Percentiles rank a stretch among this genome's conserved stretches.
Conservation (phyloP, 1,140 invertebrate species). For the Drosophila prosaltans region DNA sequence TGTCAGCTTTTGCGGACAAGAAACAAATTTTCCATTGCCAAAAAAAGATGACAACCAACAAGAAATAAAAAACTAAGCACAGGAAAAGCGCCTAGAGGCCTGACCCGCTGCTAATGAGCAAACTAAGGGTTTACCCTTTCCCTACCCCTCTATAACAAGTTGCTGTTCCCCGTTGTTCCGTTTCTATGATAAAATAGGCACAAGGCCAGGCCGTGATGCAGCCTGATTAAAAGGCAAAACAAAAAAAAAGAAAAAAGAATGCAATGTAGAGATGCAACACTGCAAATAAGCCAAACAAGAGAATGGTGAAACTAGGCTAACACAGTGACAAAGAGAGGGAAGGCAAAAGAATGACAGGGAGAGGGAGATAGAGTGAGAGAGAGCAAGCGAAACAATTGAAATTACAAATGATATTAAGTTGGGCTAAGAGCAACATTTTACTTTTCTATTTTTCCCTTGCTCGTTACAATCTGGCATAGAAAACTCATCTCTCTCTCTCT, state of each 20-base stretch:
- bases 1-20: constrained; percentile 52
- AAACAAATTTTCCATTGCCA: constrained; percentile 49
- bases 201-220: constrained; percentile 51
- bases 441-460: neutral
- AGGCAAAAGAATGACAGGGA: neutral
- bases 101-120: constrained; percentile 61
- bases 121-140: constrained; percentile 40
- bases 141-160: neutral
- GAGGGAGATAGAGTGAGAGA: neutral
- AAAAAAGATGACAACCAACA: constrained; percentile 44
- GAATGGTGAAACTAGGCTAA: constrained; percentile 41
- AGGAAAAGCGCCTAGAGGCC: constrained; percentile 33
- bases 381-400: constrained; percentile 50
- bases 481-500: neutral
- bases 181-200: constrained; percentile 37
- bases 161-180: no score
- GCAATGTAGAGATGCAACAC: constrained; percentile 31
- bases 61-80: neutral
- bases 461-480: neutral
- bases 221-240: constrained; percentile 54
- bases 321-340: neutral
- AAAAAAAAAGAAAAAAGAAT: constrained; percentile 17
- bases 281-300: constrained; percentile 47
- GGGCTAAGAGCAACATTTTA: constrained; percentile 8
- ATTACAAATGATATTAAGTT: constrained; percentile 43